phyloP scores from a whole-genome alignment of 1,140 invertebrate species.

The Drosophila nigromelanica region DNA sequence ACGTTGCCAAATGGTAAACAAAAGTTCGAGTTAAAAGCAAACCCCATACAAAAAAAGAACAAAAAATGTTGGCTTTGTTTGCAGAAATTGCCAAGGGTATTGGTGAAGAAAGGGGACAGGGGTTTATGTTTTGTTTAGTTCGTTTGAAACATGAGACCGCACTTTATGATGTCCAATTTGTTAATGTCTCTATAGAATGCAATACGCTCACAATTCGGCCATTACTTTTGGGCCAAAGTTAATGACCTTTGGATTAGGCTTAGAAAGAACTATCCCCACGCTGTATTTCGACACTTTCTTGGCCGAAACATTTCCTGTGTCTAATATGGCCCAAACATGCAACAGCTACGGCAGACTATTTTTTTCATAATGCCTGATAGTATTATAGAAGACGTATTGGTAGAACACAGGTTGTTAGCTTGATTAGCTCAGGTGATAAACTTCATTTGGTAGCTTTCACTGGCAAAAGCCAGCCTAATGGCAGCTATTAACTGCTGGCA shows the following conservation, averaged over 20 bases:
- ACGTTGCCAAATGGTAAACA: slow-evolving; percentile 36
- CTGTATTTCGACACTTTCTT: slow-evolving; percentile 63
- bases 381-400: slow-evolving; percentile 10
- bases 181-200: slow-evolving; percentile 54
- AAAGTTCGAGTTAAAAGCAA: slow-evolving; percentile 24
- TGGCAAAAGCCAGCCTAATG: slow-evolving; percentile 53
- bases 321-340: slow-evolving; percentile 65
- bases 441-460: slow-evolving; percentile 66
- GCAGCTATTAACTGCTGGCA: slow-evolving; percentile 51
- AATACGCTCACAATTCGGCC: slow-evolving; percentile 39
- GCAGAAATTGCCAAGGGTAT: slow-evolving; percentile 36
- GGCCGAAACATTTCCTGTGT: slow-evolving; percentile 67
- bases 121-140: slow-evolving; percentile 31
- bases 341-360: slow-evolving; percentile 36
- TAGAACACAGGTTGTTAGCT: slow-evolving; percentile 55
- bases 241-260: slow-evolving; percentile 58
- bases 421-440: slow-evolving; percentile 46
- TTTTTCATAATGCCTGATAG: slow-evolving; percentile 12
- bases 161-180: slow-evolving; percentile 61
- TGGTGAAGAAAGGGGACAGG: background rate
- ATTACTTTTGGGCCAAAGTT: slow-evolving; percentile 34
- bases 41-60: slow-evolving; percentile 23
- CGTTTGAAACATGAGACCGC: slow-evolving; percentile 66
- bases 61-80: slow-evolving; percentile 51
- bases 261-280: slow-evolving; percentile 8